A percentile compares a stretch with the other conserved stretches of the same genome.
These are phyloP conservation scores for Leptobrachium ailaonicum DNA, from an alignment of 2,113 vertebrate species.

Conservation along the genomic window DNA sequence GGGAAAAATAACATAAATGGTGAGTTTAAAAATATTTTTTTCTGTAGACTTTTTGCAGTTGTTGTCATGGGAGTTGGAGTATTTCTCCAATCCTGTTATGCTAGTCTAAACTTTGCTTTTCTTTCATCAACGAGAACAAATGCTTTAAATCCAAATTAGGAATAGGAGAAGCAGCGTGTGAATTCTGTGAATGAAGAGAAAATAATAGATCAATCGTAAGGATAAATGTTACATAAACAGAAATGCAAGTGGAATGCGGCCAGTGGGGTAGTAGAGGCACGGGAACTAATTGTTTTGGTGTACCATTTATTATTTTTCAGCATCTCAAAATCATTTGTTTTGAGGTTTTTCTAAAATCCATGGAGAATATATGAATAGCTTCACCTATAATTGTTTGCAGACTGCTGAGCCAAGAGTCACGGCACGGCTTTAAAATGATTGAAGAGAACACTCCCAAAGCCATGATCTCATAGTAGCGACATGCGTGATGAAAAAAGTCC, in stretches of 20 bases:
- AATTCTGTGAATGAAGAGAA: too few relatives aligned
- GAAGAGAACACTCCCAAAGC: constrained; percentile 5
- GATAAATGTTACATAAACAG: too few relatives aligned
- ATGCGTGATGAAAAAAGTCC: background rate
- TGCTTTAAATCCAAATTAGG: too few relatives aligned
- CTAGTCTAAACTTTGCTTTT: too few relatives aligned
- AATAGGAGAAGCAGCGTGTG: too few relatives aligned
- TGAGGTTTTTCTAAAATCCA: constrained; percentile 1
- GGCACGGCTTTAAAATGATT: background rate
- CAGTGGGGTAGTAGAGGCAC: background rate
- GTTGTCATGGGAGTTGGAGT: too few relatives aligned
- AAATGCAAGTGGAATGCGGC: background rate
- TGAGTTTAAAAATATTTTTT: too few relatives aligned
- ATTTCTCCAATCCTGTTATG: too few relatives aligned
- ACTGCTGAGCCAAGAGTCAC: constrained; percentile 1
- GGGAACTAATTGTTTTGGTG: background rate
- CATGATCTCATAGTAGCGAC: constrained; percentile 11
- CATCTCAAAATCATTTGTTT: constrained; percentile 29
- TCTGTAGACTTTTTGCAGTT: too few relatives aligned
- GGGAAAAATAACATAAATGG: too few relatives aligned
- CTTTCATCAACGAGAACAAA: too few relatives aligned
- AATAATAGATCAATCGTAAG: background rate
- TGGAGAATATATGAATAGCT: constrained; percentile 16
- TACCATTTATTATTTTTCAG: constrained; percentile 23
- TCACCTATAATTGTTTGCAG: constrained; percentile 39